These are phyloP conservation scores for Coelopa frigida DNA, from an alignment of 1,140 invertebrate genomes.

Conservation along the genomic window DNA sequence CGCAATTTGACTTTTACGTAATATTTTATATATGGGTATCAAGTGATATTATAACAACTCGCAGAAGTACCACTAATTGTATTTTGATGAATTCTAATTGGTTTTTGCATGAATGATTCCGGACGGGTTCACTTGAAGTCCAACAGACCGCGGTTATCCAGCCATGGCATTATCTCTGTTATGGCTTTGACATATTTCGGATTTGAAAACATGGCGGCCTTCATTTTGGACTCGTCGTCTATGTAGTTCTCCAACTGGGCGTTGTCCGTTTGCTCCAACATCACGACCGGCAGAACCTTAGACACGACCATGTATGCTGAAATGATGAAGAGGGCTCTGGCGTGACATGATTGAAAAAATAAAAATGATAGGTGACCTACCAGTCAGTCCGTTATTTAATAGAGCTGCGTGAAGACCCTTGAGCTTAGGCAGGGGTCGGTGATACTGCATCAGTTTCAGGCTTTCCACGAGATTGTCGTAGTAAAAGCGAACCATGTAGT, in stretches of 20 bases:
- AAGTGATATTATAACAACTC: too few relatives aligned
- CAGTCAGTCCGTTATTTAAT: slow-evolving; percentile 31
- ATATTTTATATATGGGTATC: too few relatives aligned
- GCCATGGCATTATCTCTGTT: slow-evolving; percentile 34
- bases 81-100: too few relatives aligned
- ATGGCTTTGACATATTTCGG: slow-evolving; percentile 35
- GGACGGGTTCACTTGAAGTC: slow-evolving; percentile 40
- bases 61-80: too few relatives aligned
- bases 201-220: slow-evolving; percentile 34
- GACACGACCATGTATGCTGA: slow-evolving; percentile 37
- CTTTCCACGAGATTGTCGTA: slow-evolving; percentile 34
- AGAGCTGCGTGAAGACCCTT: slow-evolving; percentile 29
- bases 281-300: slow-evolving; percentile 35
- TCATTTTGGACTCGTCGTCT: slow-evolving; percentile 33
- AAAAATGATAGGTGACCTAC: slow-evolving; percentile 16
- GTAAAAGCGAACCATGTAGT: slow-evolving; percentile 35
- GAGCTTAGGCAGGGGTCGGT: slow-evolving; percentile 36
- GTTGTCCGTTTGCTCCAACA: slow-evolving; percentile 30
- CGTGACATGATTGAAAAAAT: not conserved
- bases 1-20: too few relatives aligned
- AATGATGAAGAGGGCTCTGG: not conserved
- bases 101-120: too few relatives aligned
- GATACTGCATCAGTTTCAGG: slow-evolving; percentile 34
- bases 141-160: slow-evolving; percentile 38
- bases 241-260: slow-evolving; percentile 20